Conservation (phyloP, 2,888 invertebrate genomes). For the Creontiades dilutus region DNA sequence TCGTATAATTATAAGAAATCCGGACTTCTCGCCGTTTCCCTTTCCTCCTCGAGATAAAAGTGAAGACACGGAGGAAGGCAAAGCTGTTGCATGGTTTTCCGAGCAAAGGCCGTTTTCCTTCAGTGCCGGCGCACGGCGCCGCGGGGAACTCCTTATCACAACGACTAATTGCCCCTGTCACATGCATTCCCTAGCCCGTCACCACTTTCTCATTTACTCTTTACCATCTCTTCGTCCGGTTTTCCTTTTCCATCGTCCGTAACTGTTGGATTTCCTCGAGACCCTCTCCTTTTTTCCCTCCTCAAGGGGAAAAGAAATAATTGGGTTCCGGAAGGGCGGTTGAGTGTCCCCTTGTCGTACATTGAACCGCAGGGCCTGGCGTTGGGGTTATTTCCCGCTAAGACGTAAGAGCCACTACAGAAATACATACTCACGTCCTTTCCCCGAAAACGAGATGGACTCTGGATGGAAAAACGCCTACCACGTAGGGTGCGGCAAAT, state of each 20-base stretch:
- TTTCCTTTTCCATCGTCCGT: neutral
- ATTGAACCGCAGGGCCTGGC: neutral
- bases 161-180: constrained; percentile 53
- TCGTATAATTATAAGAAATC: too few species aligned
- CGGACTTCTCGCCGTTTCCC: neutral
- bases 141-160: constrained; percentile 51
- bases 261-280: constrained; percentile 46
- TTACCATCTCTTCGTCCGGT: neutral
- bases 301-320: neutral
- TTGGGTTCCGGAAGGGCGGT: neutral
- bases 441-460: too few species aligned
- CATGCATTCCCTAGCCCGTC: constrained; percentile 19
- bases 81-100: neutral
- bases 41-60: neutral
- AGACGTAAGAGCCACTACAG: too few species aligned
- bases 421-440: too few species aligned
- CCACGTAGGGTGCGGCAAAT: too few species aligned
- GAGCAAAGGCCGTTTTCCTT: neutral
- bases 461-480: too few species aligned
- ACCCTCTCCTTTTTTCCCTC: neutral
- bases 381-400: too few species aligned
- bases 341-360: neutral
- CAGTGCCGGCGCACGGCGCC: neutral
- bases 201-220: constrained; percentile 5
- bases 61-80: constrained; percentile 1